Base-by-base conservation (phyloP, 1,140 invertebrate genomes). In the Zaprionus africanus region DNA sequence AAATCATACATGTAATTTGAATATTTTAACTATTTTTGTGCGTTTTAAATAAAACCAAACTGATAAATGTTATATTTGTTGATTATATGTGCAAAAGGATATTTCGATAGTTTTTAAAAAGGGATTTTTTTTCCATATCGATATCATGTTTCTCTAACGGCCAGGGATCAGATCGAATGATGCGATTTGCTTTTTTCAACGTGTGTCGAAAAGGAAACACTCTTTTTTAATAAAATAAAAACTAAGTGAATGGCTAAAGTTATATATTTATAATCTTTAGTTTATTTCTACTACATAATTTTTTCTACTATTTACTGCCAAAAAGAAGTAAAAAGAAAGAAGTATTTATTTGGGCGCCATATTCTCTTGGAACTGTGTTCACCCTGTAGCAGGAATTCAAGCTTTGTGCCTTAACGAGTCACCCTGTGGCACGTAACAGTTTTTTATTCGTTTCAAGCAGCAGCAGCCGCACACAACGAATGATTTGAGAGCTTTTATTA, bases 401-500 rank as follows among this genome's bases (percentile, higher is more conserved):
- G 61, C 38, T 76, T 49, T 41, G n/a, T 12, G 12, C 1, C n/a
- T 13, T 3, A 24, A 13, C 5, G 9, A 24, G 9, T 9, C 67
- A 56, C 73, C 73, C 67, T 71, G 74, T 76, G 22, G 12, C 4
- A 38, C 67, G 70, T 76, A 76, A 76, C 68, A 71, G 68, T 56
- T 71, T 41, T 67, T 63, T 46, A 34, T 71, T 58, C 24, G 7
- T 9, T 62, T 41, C 24, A 34, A 63, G 64, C 60, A 57, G 60
- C 56, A 15, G 38, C 68, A 62, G 58, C 74, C 26, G 22, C n/a
- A 49, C 26, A 34, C 31, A 34, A 11, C 31, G 31, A 34, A 34
- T 34, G 28, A 57, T 15, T 36, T 11, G 15, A 7, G 19, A 67
- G 79, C 82, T 86, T 86, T 86, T 54, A 72, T 68, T 79, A 67